These are phyloP conservation scores for Albula goreensis DNA, from an alignment of 2,113 vertebrate species.

Conservation along the genomic window DNA sequence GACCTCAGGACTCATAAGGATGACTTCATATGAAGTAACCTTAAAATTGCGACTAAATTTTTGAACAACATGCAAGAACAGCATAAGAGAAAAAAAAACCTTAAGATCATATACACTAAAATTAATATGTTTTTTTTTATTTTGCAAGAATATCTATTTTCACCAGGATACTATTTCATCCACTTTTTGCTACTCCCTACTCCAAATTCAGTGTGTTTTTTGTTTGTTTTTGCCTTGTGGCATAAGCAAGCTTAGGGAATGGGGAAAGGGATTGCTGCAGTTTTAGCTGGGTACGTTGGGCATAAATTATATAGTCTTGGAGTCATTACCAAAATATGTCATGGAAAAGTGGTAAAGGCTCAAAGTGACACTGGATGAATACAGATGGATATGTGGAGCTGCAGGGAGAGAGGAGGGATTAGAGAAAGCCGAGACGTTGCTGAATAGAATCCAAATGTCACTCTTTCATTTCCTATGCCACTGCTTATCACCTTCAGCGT, in stretches of 20 bases:
- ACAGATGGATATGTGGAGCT: neutral
- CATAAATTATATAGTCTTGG: conserved; percentile 10
- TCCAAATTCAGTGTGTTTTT: neutral
- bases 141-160: neutral
- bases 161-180: neutral
- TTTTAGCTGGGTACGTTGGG: neutral
- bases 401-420: conserved; percentile 11
- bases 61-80: neutral
- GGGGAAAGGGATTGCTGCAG: neutral
- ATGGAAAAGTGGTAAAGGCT: neutral
- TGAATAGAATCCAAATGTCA: conserved; percentile 12
- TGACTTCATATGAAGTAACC: neutral
- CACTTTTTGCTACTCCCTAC: neutral
- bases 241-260: neutral
- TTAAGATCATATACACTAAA: neutral
- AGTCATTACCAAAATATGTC: conserved; percentile 11
- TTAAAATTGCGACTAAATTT: neutral
- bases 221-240: neutral
- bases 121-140: neutral
- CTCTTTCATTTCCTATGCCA: neutral
- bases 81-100: too few relatives aligned
- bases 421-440: neutral
- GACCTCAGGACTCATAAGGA: neutral
- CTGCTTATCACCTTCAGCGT: conserved; percentile 13
- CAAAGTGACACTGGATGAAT: neutral